Base-by-base conservation (phyloP, 2,797 vertebrate species). In the Girardinus metallicus region DNA sequence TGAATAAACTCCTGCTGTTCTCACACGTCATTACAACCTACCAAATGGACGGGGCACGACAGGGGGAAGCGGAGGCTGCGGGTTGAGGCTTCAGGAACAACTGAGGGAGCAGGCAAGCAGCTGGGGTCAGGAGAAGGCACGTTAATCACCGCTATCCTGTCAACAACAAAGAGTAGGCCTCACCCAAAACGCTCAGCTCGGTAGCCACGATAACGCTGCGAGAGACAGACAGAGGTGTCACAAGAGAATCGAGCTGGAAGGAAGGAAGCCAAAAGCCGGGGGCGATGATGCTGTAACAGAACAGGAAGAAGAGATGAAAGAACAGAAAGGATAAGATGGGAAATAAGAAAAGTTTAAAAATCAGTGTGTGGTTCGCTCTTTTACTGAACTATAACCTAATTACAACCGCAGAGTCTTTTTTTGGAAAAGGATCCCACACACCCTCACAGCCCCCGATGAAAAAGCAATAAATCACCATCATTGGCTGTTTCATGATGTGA, bases 121-220 rank as follows among this genome's bases (percentile, higher is more conserved):
- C 91, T 91, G 93, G 92, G 94, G 94, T 95, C 92, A 94, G 92
- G 80, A 94, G 93, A 94, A 94, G 94, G 93, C 93, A 95, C 88
- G 94, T 94, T 95, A 96, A 95, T 95, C 94, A 95, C 91, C 77
- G 86, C 93, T 92, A 88, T 94, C 90, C 92, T 94, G 94, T 95
- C 94, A 94, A 95, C 94, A 95, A 96, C 94, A 95, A 94, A 96
- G 94, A 93, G 85, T 53, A 78, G 87, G 92, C 89, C 91, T 95
- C 92, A 93, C 90, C 93, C 89, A 87, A 92, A 29, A 93, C 68
- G 86, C 90, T 91, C 80, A n/a, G 80, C 90, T 92, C 86, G 60
- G 91, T 91, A 92, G 92, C 89, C 83, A 85, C 94, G 94, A 94
- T 95, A 94, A 94, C 85, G 88, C 88, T 90, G 86, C 86, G 80